Evolutionary conservation across 2,888 invertebrate species (phyloP).

Genomic region (Eristalis arbustorum): DNA sequence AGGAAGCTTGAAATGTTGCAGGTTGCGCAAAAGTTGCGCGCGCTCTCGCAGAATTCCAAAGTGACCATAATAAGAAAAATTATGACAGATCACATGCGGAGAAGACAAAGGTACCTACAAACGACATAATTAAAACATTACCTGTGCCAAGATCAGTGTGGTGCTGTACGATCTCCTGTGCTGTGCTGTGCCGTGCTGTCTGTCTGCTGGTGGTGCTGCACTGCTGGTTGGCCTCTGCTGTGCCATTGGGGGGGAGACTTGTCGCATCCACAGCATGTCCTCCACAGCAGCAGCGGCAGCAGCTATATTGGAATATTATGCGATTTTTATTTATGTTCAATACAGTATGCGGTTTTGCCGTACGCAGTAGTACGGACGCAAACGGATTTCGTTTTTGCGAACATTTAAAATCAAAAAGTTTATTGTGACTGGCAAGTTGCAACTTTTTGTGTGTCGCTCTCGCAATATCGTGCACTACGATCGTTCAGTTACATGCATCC

Average conservation of each 20-base stretch:
- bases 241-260: constrained; percentile 62
- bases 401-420: constrained; percentile 53
- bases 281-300: not conserved
- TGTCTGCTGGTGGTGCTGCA: not conserved
- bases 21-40: constrained; percentile 51
- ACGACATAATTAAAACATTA: constrained; percentile 74
- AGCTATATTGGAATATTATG: constrained; percentile 66
- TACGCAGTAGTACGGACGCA: constrained; percentile 18
- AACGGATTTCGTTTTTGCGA: not conserved
- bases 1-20: constrained; percentile 67
- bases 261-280: constrained; percentile 63
- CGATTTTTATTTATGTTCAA: constrained; percentile 58
- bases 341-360: constrained; percentile 56
- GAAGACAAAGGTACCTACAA: constrained; percentile 71
- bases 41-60: constrained; percentile 59
- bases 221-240: constrained; percentile 45
- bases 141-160: constrained; percentile 57
- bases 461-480: constrained; percentile 54
- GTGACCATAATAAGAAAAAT: constrained; percentile 72
- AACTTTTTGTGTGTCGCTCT: not conserved
- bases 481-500: constrained; percentile 65
- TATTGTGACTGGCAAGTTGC: constrained; percentile 1
- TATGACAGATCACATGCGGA: constrained; percentile 74
- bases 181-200: not conserved
- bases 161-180: constrained; percentile 21